Conservation (phyloP, 2,113 vertebrate species). For the Plectropomus leopardus region DNA sequence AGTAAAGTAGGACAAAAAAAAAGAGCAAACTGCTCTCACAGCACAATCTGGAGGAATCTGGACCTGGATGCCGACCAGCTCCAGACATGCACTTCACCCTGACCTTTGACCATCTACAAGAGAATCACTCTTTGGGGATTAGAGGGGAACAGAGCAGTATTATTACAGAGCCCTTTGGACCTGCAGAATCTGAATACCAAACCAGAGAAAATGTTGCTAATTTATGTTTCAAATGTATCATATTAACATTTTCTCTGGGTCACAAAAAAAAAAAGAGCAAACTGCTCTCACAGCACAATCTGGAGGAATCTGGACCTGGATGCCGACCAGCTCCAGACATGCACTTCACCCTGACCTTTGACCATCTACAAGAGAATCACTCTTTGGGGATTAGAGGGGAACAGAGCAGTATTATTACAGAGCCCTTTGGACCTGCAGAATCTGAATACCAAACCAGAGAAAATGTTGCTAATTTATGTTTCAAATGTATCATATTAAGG, state of each 20-base stretch:
- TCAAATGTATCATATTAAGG: no score
- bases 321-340: not conserved
- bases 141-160: not conserved
- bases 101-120: constrained; percentile 16
- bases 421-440: not conserved
- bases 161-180: not conserved
- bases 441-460: not conserved
- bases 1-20: constrained; percentile 25
- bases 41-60: constrained; percentile 7
- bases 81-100: not conserved
- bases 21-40: constrained; percentile 6
- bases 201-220: not conserved
- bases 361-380: not conserved
- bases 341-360: constrained; percentile 25
- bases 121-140: constrained; percentile 12
- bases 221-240: no score
- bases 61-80: constrained; percentile 17
- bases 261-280: constrained; percentile 31
- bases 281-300: constrained; percentile 5
- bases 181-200: not conserved
- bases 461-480: no score
- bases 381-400: constrained; percentile 8
- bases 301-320: constrained; percentile 11
- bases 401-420: not conserved
- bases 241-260: constrained; percentile 11